Evolutionary conservation across 2,888 invertebrate species (phyloP), one percentile per base, ranked within the genome.

Genomic region (Aleiodes testaceus): DNA sequence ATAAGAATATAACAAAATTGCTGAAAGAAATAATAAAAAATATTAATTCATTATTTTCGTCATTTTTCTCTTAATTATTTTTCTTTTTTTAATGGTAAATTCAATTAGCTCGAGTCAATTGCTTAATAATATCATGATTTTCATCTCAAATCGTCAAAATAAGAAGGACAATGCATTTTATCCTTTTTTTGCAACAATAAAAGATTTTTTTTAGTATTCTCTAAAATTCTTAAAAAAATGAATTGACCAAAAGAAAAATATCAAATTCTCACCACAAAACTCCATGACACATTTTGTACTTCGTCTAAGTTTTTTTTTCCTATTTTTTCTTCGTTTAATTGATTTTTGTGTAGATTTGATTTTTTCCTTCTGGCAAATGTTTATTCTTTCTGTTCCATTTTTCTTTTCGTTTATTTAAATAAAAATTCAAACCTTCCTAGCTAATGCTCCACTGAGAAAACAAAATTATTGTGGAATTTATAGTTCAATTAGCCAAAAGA

Each of bases 121-220:
- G 22, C 26, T 63, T 22, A 63, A 63, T 63, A 63, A 63, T 63
- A 45, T 63, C 63, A 63, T 63, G 44, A 45, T 63, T 45, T 47
- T 14, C 26, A 22, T 45, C 7, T 22, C 11, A 4, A 7, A n/a
- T 18, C n/a, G 7, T 45, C 4, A 22, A 22, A 11, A 45, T 47
- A 63, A 47, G 47, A 63, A 14, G 9, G 4, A 11, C 2, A 3
- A 14, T 7, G 42, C 6, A 36, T 9, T 36, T 11, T 36, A 7
- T 36, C 7, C 9, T 59, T 42, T 63, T 63, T 45, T 55, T 30
- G 11, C 18, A 1, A 45, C 6, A n/a, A 45, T 11, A 1, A 45
- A 44, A 14, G 12, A n/a, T 22, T 22, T 18, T 45, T 22, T 53
- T 26, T 44, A 12, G 45, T 45, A 45, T 14, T 22, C 18, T 22